Percentiles rank a stretch among this genome's conserved stretches.
phyloP scores from a whole-genome alignment of 2,113 vertebrate genomes.

The Anseranas semipalmata region DNA sequence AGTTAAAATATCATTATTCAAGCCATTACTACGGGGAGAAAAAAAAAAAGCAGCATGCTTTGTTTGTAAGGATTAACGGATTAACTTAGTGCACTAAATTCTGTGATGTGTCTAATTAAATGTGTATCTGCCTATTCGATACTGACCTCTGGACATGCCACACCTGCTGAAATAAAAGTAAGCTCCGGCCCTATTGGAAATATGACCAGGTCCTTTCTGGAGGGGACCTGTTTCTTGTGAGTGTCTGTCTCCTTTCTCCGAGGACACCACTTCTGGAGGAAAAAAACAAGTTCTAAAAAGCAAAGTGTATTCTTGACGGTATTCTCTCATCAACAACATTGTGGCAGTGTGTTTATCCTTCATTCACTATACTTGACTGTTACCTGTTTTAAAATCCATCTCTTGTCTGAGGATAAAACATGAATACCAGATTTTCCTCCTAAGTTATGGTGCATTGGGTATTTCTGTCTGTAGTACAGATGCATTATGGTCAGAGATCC shows the following conservation, averaged over 20 bases:
- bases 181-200: background rate
- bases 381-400: background rate
- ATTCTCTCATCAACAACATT: background rate
- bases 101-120: constrained; percentile 18
- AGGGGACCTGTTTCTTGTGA: background rate
- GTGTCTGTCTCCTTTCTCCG: background rate
- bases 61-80: constrained; percentile 51
- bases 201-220: background rate
- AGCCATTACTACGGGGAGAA: constrained; percentile 52
- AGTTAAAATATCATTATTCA: constrained; percentile 76
- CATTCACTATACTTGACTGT: background rate
- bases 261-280: background rate
- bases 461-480: background rate
- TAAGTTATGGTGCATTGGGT: background rate
- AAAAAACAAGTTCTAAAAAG: background rate
- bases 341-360: background rate
- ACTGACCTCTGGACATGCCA: background rate
- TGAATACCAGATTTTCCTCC: background rate
- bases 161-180: background rate
- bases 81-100: constrained; percentile 48
- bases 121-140: background rate
- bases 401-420: background rate
- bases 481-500: background rate
- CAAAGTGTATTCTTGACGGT: background rate
- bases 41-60: background rate